These are phyloP conservation scores for Epirrita christyi DNA, from an alignment of 2,888 invertebrate genomes.

Conservation along the genomic window DNA sequence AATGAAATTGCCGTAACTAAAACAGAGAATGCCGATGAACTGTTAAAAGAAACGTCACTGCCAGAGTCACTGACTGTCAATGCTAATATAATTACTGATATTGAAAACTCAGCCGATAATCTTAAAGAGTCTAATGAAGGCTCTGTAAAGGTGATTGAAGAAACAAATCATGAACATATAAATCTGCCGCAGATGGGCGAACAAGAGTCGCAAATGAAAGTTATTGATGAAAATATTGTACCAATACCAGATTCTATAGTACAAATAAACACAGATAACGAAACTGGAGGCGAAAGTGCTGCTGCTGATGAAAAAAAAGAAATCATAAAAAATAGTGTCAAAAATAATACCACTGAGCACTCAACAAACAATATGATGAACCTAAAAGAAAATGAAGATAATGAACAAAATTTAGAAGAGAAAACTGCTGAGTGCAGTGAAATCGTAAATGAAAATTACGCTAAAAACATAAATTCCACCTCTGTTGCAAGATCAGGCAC, in stretches of 20 bases:
- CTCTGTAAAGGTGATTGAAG: not conserved
- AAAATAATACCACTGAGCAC: not conserved
- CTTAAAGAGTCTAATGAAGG: not conserved
- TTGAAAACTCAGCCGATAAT: not conserved
- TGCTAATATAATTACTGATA: not conserved
- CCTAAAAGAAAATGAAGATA: constrained; percentile 1
- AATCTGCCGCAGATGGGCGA: not conserved
- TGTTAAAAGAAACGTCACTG: not conserved
- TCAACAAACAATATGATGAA: not conserved
- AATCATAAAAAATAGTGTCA: not conserved
- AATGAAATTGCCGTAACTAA: not conserved
- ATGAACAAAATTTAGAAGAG: not conserved
- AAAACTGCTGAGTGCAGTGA: not conserved
- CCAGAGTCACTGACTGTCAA: too few species aligned
- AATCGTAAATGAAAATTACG: constrained; percentile 6
- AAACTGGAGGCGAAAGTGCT: not conserved
- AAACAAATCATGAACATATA: not conserved
- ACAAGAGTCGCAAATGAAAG: not conserved
- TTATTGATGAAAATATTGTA: not conserved
- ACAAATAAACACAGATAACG: not conserved
- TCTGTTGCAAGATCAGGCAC: constrained; percentile 25
- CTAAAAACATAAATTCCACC: constrained; percentile 18
- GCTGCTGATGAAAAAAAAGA: constrained; percentile 1
- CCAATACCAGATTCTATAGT: not conserved
- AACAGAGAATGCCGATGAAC: not conserved